Evolutionary conservation across 2,888 invertebrate genomes (phyloP).

Genomic region (Drosophila hamatofila): DNA sequence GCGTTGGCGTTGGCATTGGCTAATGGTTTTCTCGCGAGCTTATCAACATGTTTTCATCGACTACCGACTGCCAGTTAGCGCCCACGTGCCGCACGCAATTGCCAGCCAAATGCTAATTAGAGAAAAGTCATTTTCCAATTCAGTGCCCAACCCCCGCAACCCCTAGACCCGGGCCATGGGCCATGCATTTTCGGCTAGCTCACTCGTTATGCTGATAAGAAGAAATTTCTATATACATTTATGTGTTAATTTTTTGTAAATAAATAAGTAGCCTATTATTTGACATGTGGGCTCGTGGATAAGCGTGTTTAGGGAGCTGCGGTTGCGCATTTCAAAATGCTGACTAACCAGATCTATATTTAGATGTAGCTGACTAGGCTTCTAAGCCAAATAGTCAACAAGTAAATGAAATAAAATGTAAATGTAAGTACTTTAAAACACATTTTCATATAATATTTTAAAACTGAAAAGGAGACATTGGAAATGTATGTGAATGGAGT

Average conservation of each 20-base stretch:
- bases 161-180: constrained; percentile 22
- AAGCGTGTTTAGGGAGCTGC: constrained; percentile 10
- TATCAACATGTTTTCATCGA: constrained; percentile 62
- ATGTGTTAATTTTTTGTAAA: not conserved
- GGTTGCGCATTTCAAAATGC: not conserved
- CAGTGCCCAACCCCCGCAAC: constrained; percentile 4
- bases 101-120: constrained; percentile 50
- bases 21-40: constrained; percentile 73
- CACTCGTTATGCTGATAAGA: constrained; percentile 26
- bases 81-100: constrained; percentile 60
- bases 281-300: constrained; percentile 32
- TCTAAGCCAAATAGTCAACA: not conserved
- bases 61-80: constrained; percentile 34
- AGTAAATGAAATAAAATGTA: too few relatives aligned
- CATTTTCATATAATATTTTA: too few relatives aligned
- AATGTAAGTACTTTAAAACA: too few relatives aligned
- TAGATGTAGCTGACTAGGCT: not conserved
- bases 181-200: constrained; percentile 16
- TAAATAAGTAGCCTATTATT: constrained; percentile 23
- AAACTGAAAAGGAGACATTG: too few relatives aligned
- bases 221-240: not conserved
- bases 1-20: constrained; percentile 12
- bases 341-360: constrained; percentile 12
- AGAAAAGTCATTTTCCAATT: constrained; percentile 25
- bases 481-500: too few relatives aligned